Evolutionary conservation across 2,113 vertebrate genomes (phyloP).

Genomic region (Pollachius pollachius): DNA sequence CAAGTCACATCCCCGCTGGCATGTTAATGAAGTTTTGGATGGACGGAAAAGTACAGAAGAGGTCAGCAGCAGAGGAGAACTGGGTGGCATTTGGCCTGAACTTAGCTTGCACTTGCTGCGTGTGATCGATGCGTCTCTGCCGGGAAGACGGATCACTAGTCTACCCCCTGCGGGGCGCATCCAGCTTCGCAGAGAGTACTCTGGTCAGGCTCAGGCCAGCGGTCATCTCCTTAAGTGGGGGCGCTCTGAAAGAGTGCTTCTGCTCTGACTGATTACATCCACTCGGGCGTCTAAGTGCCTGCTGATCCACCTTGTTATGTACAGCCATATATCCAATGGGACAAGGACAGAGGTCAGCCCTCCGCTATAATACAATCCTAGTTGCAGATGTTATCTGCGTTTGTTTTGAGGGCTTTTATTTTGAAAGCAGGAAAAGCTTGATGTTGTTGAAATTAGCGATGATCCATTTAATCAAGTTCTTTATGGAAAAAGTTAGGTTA

Average conservation of each 20-base stretch:
- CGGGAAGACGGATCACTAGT: conserved; percentile 16
- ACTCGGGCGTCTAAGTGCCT: conserved; percentile 10
- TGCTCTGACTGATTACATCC: conserved; percentile 30
- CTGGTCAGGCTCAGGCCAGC: conserved; percentile 41
- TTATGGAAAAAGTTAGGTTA: too few relatives aligned
- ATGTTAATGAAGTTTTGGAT: conserved; percentile 7
- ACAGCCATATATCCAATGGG: too few relatives aligned
- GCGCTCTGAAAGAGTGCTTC: conserved; percentile 13
- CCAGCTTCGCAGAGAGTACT: conserved; percentile 18
- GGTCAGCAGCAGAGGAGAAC: neutral
- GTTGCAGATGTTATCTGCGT: too few relatives aligned
- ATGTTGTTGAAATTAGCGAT: too few relatives aligned
- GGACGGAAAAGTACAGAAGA: neutral
- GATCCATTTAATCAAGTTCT: too few relatives aligned
- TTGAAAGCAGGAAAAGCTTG: too few relatives aligned
- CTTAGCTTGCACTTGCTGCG: neutral
- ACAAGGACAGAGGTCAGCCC: too few relatives aligned
- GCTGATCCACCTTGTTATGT: too few relatives aligned
- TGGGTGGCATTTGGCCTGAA: neutral
- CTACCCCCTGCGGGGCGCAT: conserved; percentile 3
- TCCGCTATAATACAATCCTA: too few relatives aligned
- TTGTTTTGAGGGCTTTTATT: too few relatives aligned
- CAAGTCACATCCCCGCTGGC: neutral
- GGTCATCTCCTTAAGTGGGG: neutral
- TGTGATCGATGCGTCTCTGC: conserved; percentile 33